phyloP scores from a whole-genome alignment of 2,888 invertebrate species.

The Ceratothoa steindachneri region DNA sequence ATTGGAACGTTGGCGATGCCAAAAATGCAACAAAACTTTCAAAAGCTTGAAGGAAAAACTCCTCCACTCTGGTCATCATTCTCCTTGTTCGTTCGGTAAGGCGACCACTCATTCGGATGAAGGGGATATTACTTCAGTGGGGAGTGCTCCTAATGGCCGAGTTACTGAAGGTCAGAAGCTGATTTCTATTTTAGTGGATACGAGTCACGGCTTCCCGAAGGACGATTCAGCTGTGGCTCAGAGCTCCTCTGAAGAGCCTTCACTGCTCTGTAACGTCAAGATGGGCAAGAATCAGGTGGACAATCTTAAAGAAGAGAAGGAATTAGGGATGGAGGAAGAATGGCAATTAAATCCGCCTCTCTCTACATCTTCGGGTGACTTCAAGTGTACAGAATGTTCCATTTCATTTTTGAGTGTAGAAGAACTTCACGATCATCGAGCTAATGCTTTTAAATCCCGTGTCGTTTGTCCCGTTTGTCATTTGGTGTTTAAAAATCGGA shows the following conservation, averaged over 20 bases:
- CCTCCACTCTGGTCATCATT: slow-evolving; percentile 45
- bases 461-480: slow-evolving; percentile 44
- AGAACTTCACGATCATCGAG: slow-evolving; percentile 31
- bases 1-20: slow-evolving; percentile 43
- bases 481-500: slow-evolving; percentile 29
- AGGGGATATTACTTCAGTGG: not conserved
- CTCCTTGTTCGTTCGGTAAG: slow-evolving; percentile 22
- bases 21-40: slow-evolving; percentile 43
- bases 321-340: not conserved
- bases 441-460: slow-evolving; percentile 29
- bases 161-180: not conserved
- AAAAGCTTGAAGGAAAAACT: slow-evolving; percentile 45
- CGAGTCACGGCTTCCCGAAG: not conserved
- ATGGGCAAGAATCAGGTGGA: not conserved
- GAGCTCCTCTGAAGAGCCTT: not conserved
- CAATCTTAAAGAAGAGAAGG: not conserved
- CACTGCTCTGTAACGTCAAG: not conserved
- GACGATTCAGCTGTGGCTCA: not conserved
- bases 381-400: slow-evolving; percentile 43
- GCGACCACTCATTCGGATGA: not conserved
- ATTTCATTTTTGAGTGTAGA: slow-evolving; percentile 33
- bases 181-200: not conserved
- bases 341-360: slow-evolving; percentile 19
- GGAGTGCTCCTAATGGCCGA: not conserved
- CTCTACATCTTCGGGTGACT: slow-evolving; percentile 29